These are phyloP conservation scores for Saccostrea echinata DNA, from an alignment of 1,140 invertebrate genomes.

Conservation along the genomic window DNA sequence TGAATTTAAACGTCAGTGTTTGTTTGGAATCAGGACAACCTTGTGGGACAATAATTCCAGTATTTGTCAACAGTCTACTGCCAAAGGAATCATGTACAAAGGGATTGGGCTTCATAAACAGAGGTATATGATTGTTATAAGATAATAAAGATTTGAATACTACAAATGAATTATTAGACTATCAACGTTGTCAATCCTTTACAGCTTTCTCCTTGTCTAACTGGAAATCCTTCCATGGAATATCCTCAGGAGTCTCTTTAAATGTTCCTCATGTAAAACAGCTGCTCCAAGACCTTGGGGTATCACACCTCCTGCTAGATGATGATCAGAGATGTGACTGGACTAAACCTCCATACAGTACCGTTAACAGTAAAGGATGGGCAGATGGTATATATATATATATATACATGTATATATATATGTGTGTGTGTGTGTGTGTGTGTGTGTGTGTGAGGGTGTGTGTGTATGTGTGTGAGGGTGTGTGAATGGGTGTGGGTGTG, in stretches of 20 bases:
- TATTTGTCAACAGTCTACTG: constrained; percentile 39
- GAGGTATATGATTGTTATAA: neutral
- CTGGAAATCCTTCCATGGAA: constrained; percentile 37
- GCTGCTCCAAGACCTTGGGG: constrained; percentile 44
- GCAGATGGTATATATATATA: constrained; percentile 29
- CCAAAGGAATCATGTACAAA: constrained; percentile 39
- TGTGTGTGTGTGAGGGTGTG: too few relatives aligned
- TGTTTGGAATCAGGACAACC: constrained; percentile 53
- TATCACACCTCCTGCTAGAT: constrained; percentile 40
- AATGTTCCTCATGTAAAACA: constrained; percentile 24
- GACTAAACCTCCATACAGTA: neutral
- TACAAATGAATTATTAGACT: too few relatives aligned
- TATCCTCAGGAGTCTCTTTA: constrained; percentile 5
- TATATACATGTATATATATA: too few relatives aligned
- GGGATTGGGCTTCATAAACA: constrained; percentile 2
- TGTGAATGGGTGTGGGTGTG: too few relatives aligned
- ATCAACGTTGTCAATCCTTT: neutral
- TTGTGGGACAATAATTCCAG: constrained; percentile 41
- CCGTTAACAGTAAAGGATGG: constrained; percentile 31
- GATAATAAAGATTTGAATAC: neutral
- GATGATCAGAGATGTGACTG: constrained; percentile 41
- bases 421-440: too few relatives aligned
- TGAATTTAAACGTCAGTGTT: constrained; percentile 59
- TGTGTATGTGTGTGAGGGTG: too few relatives aligned
- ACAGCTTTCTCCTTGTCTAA: constrained; percentile 44